A percentile compares a stretch with the other conserved stretches of the same genome.
phyloP scores from a whole-genome alignment of 2,888 invertebrate genomes.

The Lepidonotus clava region DNA sequence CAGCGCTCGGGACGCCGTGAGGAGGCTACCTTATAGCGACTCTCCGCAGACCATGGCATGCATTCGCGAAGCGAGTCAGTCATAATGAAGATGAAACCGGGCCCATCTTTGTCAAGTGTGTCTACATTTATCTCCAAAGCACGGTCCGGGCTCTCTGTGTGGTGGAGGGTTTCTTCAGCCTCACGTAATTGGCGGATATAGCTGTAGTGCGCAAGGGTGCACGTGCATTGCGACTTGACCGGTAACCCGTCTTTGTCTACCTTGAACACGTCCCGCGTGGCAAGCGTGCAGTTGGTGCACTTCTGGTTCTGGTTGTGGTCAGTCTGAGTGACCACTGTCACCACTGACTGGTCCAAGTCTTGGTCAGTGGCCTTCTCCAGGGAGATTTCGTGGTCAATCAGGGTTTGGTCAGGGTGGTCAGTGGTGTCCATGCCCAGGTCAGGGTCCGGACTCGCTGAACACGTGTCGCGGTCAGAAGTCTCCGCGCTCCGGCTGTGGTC shows the following conservation, averaged over 20 bases:
- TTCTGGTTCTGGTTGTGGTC: conserved; percentile 41
- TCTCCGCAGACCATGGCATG: conserved; percentile 61
- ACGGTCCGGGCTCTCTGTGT: background rate
- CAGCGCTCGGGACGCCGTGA: conserved; percentile 62
- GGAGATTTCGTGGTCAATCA: too few species aligned
- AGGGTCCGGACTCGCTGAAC: too few species aligned
- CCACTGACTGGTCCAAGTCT: background rate
- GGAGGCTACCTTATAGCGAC: conserved; percentile 64
- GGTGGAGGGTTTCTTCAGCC: conserved; percentile 45
- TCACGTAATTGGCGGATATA: background rate
- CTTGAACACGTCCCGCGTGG: conserved; percentile 14
- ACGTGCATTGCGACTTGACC: conserved; percentile 54
- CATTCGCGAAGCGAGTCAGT: conserved; percentile 59
- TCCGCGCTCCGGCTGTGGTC: too few species aligned
- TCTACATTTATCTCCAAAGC: conserved; percentile 60
- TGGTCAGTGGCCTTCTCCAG: too few species aligned
- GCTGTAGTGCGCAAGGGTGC: conserved; percentile 52
- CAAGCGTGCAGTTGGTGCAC: conserved; percentile 2
- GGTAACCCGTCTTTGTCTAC: conserved; percentile 34
- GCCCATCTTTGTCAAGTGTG: conserved; percentile 61
- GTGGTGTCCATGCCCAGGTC: too few species aligned
- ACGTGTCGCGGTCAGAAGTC: too few species aligned
- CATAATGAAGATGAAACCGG: conserved; percentile 64
- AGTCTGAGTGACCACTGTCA: background rate
- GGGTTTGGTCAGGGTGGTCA: too few species aligned